Base-by-base conservation (phyloP, 2,797 vertebrate species). In the Otolemur crassicaudatus region DNA sequence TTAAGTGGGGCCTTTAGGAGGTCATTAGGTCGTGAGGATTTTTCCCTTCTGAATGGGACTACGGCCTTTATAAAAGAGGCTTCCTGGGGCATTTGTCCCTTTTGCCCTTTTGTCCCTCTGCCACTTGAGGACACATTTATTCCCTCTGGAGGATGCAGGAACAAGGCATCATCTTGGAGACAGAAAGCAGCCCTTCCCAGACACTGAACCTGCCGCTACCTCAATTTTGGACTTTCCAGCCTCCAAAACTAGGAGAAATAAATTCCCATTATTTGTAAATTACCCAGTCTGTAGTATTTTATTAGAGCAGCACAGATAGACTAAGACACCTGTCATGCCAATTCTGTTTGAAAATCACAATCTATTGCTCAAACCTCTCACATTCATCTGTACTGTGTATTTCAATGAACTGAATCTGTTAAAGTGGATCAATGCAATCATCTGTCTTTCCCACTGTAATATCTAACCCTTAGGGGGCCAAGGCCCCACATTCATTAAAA, bases 341-440 rank as follows among this genome's bases (percentile, higher is more conserved):
- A 5, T 82, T 94, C 83, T 34, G n/a, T 79, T 87, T 82, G 61
- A n/a, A 94, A 85, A 80, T 91, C 53, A 17, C 63, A 83, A 75
- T 60, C 75, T 73, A n/a, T 79, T 94, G 56, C 73, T 92, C 69
- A 49, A 82, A 72, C 56, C 13, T 77, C 49, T 72, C 56, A 11
- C 23, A 63, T 22, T 72, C 75, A 40, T 69, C 90, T 65, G 1
- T 72, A 60, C 7, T 31, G 13, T 63, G 40, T 83, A 83, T 89
- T 89, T 85, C 53, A 49, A 10, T 19, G 60, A 91, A 67, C 56
- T 73, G 69, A 10, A 49, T 84, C 60, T 63, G 37, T 85, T 60
- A 70, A 89, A 72, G 40, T 90, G 29, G 29, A 37, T 86, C 72
- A 77, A 79, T 37, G 31, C 7, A 40, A 70, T 77, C 27, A 63